Evolutionary conservation across 1,140 invertebrate species (phyloP), one percentile per base, ranked within the genome.

Genomic region (Lepidurus packardi): DNA sequence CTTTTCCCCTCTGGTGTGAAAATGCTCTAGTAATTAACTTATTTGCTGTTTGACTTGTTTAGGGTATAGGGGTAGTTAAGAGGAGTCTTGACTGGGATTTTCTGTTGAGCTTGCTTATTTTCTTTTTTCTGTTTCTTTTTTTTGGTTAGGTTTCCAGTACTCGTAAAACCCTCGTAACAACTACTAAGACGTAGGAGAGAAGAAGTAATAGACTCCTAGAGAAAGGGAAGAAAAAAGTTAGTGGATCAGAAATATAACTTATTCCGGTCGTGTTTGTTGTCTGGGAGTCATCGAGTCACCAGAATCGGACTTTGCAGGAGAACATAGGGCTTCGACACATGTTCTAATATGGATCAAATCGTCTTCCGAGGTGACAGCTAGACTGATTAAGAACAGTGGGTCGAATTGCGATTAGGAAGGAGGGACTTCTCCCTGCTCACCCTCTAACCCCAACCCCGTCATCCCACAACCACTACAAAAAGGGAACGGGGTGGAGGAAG

Each of bases 191-290:
- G 34, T 34, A 34, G 2, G 34, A 34, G 34, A 34, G 34, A 4
- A 34, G 53, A 13, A 9, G 53, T 65, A 65, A 65, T 65, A 65
- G 45, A 13, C 53, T 9, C 21, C 13, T 65, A 0, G n/a, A 13
- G 1, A 34, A 34, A 34, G 34, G 34, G 3, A 34, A n/a, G 53
- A 16, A 65, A 65, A 65, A 65, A 21, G 53, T 65, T 34, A 34
- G 3, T 34, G 53, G 53, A 65, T 65, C 21, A 65, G 53, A 11
- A 9, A 65, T 9, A 65, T 65, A 65, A 65, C 53, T 65, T 65
- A 65, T 65, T 65, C 53, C 13, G 53, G 53, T 65, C 53, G 53
- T 16, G 53, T 16, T 65, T 65, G 53, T 65, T 13, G 53, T 65
- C 53, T 16, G 53, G 53, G 53, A 65, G 53, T 65, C 53, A 65